Base-by-base conservation (phyloP, 1,140 invertebrate genomes). In the Scaptodrosophila lebanonensis region DNA sequence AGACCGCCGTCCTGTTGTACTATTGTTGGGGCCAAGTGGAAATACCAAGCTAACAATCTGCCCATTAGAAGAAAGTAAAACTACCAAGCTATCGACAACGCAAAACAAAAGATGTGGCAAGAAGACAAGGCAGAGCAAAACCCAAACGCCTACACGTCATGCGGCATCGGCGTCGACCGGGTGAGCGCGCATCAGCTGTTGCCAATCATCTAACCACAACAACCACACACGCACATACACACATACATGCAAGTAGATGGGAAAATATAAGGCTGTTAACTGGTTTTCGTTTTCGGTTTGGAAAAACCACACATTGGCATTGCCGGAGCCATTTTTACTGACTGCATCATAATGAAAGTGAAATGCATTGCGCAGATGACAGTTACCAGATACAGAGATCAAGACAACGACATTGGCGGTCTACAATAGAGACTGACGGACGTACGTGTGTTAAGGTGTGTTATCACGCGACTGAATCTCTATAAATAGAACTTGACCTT, bases 31-130 rank as follows among this genome's bases (percentile, higher is more conserved):
- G 36, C 40, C 71, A 76, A 77, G 71, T 76, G 71, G 64, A 77
- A 82, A 25, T 70, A 69, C 75, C 65, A 77, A 69, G 69, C 75
- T 79, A 79, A 79, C 73, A 75, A 79, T 79, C 73, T 79, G n/a
- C n/a, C n/a, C n/a, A 82, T 79, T 79, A 79, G 73, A 79, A 79
- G 73, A 79, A 79, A 79, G 73, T 79, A 79, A 79, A 79, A 79
- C 73, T 68, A 79, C 77, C 73, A 56, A 77, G 79, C 51, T 36
- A 73, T 79, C 73, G 63, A 56, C 53, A 63, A 51, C 58, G 60
- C 58, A 58, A 63, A 58, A 67, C 59, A 66, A 67, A 67, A 64
- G 59, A 52, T 42, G 50, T 42, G 60, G 53, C 59, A 52, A 44
- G 57, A 49, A 71, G 58, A 70, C 49, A 72, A 43, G 54, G 32